Conservation (phyloP, 2,113 vertebrate species). For the Corynorhinus townsendii region DNA sequence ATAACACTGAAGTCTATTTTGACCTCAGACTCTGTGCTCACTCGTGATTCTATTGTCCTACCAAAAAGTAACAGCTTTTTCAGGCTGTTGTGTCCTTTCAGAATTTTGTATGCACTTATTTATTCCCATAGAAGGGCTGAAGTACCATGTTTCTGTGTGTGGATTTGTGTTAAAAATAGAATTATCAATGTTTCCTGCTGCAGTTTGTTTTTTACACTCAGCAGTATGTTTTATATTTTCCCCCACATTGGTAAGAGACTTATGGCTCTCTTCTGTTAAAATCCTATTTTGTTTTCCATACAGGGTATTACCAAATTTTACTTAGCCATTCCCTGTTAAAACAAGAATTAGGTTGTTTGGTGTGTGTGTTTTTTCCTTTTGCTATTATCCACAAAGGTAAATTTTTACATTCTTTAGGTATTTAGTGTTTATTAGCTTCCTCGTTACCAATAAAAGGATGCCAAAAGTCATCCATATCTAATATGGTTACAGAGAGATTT, state of each 20-base stretch:
- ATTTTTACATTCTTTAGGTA: not conserved
- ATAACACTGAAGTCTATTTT: not conserved
- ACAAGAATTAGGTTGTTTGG: not conserved
- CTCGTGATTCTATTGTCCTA: not conserved
- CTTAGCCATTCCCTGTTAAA: not conserved
- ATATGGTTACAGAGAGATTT: not conserved
- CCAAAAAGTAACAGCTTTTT: not conserved
- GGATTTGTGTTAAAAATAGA: not conserved
- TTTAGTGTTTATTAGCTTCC: not conserved
- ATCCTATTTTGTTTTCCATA: not conserved
- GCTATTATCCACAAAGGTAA: not conserved
- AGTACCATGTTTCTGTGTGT: not conserved
- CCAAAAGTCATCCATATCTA: not conserved
- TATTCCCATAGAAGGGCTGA: not conserved
- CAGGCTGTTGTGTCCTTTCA: not conserved
- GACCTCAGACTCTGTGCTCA: not conserved
- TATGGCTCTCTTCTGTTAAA: not conserved
- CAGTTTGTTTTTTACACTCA: not conserved
- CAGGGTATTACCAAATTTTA: not conserved
- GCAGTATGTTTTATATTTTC: not conserved
- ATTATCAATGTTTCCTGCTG: not conserved
- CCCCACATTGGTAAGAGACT: not conserved
- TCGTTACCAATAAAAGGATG: not conserved
- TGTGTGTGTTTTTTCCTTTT: not conserved
- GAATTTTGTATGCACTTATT: not conserved